Evolutionary conservation across 2,888 invertebrate genomes (phyloP).

Genomic region (Psococerastis gibbosa): DNA sequence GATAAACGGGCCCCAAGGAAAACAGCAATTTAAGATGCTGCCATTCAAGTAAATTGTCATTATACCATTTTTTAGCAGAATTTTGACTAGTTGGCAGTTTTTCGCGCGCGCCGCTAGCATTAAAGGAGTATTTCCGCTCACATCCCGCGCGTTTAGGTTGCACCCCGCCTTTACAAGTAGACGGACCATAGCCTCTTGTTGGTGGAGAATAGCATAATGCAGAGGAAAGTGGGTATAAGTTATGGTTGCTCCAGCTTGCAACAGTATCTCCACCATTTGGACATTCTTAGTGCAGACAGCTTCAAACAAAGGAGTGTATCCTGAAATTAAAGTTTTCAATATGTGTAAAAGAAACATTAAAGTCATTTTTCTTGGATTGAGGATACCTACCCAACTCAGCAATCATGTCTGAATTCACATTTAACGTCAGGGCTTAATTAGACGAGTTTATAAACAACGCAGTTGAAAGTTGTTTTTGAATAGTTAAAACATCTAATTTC

Average conservation of each 20-base stretch:
- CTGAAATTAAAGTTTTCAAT: too few relatives aligned
- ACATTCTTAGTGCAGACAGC: slow-evolving; percentile 46
- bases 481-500: too few relatives aligned
- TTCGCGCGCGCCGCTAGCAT: slow-evolving; percentile 35
- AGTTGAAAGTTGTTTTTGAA: too few relatives aligned
- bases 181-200: slow-evolving; percentile 37
- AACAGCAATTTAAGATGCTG: not conserved
- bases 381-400: too few relatives aligned
- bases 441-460: too few relatives aligned
- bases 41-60: slow-evolving; percentile 1
- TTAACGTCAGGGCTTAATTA: too few relatives aligned
- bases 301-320: slow-evolving; percentile 48
- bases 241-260: slow-evolving; percentile 45
- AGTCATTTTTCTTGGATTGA: too few relatives aligned
- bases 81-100: slow-evolving; percentile 30
- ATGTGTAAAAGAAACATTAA: too few relatives aligned
- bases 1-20: not conserved
- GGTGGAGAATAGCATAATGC: slow-evolving; percentile 43
- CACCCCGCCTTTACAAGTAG: slow-evolving; percentile 35
- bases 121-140: slow-evolving; percentile 47
- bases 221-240: slow-evolving; percentile 49
- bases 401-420: too few relatives aligned
- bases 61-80: slow-evolving; percentile 37
- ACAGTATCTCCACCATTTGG: slow-evolving; percentile 35
- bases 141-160: slow-evolving; percentile 41